Evolutionary conservation across 2,113 vertebrate species (phyloP), one percentile per base, ranked within the genome.

Genomic region (Dipodomys ordii): DNA sequence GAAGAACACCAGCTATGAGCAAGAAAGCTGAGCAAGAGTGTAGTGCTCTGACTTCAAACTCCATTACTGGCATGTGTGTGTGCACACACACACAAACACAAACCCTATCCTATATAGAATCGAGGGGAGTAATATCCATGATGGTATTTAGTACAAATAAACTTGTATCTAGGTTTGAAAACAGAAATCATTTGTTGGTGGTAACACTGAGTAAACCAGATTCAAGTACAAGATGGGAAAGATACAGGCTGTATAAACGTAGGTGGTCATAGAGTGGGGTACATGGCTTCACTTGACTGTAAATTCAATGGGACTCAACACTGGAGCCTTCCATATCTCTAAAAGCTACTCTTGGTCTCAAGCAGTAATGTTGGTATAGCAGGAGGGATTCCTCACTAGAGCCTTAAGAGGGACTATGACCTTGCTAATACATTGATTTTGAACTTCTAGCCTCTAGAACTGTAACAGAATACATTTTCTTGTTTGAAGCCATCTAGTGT

Each of bases 71-170:
- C 12, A 49, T 49, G 49, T 12, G 12, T 49, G 49, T 12, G 49
- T 12, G 12, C 49, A 49, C 49, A 12, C 49, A 49, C 49, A 49
- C 49, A 49, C 49, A 49, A 9, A 49, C 49, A 49, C 49, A 49
- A 9, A 49, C 49, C 8, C 49, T 49, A 12, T 49, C 49, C 49
- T 49, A 49, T 49, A 49, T 49, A 93, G 80, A 89, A 86, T 91
- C 22, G 72, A 92, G 44, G 76, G 77, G 23, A 73, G 20, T 74
- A 84, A 1, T 93, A 64, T 83, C 32, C 35, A 82, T 78, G 60
- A 19, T 92, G 79, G 16, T 27, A 77, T 92, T 96, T 94, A 88
- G 79, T 73, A 74, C 12, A 92, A 27, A 92, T 90, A 88, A 88
- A 18, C 8, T 20, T 85, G 4, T 89, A 23, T 91, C 44, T 91